Evolutionary conservation across 2,888 invertebrate species (phyloP).

Genomic region (Stenurella melanura): DNA sequence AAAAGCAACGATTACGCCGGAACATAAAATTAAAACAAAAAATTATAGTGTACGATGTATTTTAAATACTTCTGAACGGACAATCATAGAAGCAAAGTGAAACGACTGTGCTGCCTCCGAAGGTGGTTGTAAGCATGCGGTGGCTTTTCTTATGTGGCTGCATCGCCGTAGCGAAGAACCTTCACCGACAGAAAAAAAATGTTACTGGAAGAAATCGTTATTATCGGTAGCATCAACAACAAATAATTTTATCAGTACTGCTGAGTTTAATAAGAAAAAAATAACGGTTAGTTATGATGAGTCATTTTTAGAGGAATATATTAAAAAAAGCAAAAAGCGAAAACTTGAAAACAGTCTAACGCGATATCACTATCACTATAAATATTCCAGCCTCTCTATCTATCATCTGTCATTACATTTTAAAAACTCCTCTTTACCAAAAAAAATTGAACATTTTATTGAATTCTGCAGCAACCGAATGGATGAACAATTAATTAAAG

Average conservation of each 20-base stretch:
- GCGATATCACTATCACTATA: slow-evolving; percentile 7
- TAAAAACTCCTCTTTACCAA: not conserved
- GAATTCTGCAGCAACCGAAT: slow-evolving; percentile 14
- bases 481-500: slow-evolving; percentile 13
- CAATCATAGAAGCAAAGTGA: not conserved
- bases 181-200: slow-evolving; percentile 1
- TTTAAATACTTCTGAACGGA: not conserved
- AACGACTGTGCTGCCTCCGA: not conserved
- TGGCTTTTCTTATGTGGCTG: slow-evolving; percentile 22
- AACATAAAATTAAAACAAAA: slow-evolving; percentile 10
- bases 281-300: not conserved
- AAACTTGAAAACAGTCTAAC: not conserved
- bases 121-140: slow-evolving; percentile 14
- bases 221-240: slow-evolving; percentile 8
- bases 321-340: not conserved
- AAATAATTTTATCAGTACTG: not conserved
- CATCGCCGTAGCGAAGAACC: no score
- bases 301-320: not conserved
- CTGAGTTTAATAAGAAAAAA: slow-evolving; percentile 9
- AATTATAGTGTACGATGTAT: slow-evolving; percentile 5
- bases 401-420: slow-evolving; percentile 9
- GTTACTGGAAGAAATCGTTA: slow-evolving; percentile 20
- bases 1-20: slow-evolving; percentile 3
- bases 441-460: slow-evolving; percentile 8
- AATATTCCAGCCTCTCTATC: slow-evolving; percentile 19